phyloP scores from a whole-genome alignment of 2,797 vertebrate species.

The Lacerta agilis region DNA sequence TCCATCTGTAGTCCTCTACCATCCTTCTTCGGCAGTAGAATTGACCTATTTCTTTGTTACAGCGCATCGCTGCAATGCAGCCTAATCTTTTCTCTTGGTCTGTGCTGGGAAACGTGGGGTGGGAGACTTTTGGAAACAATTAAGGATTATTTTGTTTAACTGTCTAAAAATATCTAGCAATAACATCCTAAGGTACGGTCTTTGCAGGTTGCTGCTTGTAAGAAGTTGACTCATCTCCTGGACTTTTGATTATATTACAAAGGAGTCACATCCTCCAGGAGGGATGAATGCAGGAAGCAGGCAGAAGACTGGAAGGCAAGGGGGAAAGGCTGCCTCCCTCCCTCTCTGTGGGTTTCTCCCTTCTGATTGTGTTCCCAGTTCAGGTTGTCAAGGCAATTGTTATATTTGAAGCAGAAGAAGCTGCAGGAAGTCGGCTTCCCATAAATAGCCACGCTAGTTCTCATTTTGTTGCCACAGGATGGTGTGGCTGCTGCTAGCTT shows the following conservation, averaged over 20 bases:
- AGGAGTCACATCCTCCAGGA: slow-evolving; percentile 11
- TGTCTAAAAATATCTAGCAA: slow-evolving; percentile 30
- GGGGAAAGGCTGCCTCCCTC: not conserved
- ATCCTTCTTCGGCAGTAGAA: not conserved
- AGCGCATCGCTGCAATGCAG: not conserved
- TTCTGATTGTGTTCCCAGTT: slow-evolving; percentile 7
- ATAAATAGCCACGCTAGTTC: not conserved
- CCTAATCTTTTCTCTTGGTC: not conserved
- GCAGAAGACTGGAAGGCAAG: not conserved
- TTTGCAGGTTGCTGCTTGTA: not conserved
- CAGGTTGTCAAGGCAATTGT: not conserved
- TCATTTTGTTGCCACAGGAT: not conserved
- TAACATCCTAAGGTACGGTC: slow-evolving; percentile 21
- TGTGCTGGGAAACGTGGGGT: not conserved
- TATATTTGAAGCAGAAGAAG: not conserved
- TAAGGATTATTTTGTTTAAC: not conserved
- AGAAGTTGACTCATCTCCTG: slow-evolving; percentile 30
- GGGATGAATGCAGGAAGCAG: not conserved
- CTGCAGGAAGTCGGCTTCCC: not conserved
- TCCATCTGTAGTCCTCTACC: not conserved
- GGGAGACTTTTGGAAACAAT: not conserved
- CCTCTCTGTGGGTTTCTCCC: not conserved
- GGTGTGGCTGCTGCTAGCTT: not conserved
- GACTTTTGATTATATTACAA: slow-evolving; percentile 6
- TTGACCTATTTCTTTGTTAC: not conserved